Percentiles rank a stretch among this genome's conserved stretches.
phyloP scores from a whole-genome alignment of 2,888 invertebrate genomes.

The Cyaniris semiargus region DNA sequence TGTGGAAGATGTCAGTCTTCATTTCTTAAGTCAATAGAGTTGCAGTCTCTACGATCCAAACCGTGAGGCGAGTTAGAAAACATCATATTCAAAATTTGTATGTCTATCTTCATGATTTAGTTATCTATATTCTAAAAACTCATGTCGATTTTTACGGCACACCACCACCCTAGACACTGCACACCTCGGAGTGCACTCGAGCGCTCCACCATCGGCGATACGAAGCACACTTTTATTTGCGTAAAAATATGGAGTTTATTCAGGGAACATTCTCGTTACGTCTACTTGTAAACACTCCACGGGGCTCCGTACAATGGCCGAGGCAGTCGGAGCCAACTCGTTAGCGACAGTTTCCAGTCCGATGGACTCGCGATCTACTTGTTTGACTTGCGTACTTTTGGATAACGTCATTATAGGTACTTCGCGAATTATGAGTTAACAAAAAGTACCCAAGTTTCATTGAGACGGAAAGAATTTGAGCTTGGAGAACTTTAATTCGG shows the following conservation, averaged over 20 bases:
- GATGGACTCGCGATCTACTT: constrained; percentile 44
- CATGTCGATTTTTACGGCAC: background rate
- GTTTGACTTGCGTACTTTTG: constrained; percentile 42
- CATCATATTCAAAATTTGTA: background rate
- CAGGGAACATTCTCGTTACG: constrained; percentile 46
- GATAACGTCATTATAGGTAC: constrained; percentile 36
- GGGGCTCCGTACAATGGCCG: constrained; percentile 46
- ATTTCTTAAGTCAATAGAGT: background rate
- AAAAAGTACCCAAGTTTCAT: constrained; percentile 11
- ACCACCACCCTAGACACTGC: background rate
- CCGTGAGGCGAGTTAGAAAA: background rate
- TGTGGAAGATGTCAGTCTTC: background rate
- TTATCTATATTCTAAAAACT: background rate
- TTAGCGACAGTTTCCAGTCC: constrained; percentile 51
- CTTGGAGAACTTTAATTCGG: background rate
- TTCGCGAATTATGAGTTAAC: background rate
- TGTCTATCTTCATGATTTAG: no score
- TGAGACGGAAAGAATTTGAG: background rate
- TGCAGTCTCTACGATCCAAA: background rate
- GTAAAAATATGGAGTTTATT: constrained; percentile 41
- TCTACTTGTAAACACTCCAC: constrained; percentile 42
- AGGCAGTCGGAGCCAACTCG: constrained; percentile 50
- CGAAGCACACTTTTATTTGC: constrained; percentile 31
- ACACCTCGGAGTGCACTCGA: background rate
- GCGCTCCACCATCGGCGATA: background rate